Evolutionary conservation across 2,888 invertebrate species (phyloP).

Genomic region (Cheilosia variabilis): DNA sequence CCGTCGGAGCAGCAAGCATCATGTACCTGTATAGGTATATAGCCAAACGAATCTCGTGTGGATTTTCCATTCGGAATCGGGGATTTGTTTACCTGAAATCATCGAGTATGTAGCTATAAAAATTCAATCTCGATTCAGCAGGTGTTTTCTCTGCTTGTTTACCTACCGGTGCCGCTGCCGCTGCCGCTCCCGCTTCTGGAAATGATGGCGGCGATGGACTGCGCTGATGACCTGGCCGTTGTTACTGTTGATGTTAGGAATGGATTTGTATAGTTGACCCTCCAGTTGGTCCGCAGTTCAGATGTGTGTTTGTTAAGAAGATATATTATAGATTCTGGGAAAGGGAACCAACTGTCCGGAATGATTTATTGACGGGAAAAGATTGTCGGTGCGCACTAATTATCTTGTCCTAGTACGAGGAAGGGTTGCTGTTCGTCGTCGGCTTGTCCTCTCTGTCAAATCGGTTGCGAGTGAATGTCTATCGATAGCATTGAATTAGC

Average conservation of each 20-base stretch:
- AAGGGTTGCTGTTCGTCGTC: slow-evolving; percentile 32
- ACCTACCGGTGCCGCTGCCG: slow-evolving; percentile 54
- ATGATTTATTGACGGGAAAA: slow-evolving; percentile 71
- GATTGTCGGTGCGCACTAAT: slow-evolving; percentile 66
- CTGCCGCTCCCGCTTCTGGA: slow-evolving; percentile 66
- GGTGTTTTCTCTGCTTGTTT: slow-evolving; percentile 69
- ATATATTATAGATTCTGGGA: slow-evolving; percentile 42
- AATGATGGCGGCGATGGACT: slow-evolving; percentile 39
- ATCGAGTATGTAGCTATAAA: slow-evolving; percentile 40
- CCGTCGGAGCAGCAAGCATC: background rate
- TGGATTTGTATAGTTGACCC: slow-evolving; percentile 37
- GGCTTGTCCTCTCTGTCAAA: slow-evolving; percentile 15
- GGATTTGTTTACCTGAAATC: slow-evolving; percentile 68
- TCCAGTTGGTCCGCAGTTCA: background rate
- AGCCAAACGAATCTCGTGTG: slow-evolving; percentile 41
- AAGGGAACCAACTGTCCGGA: slow-evolving; percentile 41
- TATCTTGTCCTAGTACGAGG: slow-evolving; percentile 68
- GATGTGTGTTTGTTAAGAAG: slow-evolving; percentile 21
- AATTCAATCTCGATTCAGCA: slow-evolving; percentile 64
- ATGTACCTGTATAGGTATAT: background rate
- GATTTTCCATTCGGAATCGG: slow-evolving; percentile 49
- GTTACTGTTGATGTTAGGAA: slow-evolving; percentile 51
- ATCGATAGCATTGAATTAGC: slow-evolving; percentile 31
- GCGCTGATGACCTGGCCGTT: slow-evolving; percentile 67
- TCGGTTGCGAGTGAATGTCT: slow-evolving; percentile 41